Conservation (phyloP, 2,113 vertebrate species). For the Gymnobelideus leadbeateri region DNA sequence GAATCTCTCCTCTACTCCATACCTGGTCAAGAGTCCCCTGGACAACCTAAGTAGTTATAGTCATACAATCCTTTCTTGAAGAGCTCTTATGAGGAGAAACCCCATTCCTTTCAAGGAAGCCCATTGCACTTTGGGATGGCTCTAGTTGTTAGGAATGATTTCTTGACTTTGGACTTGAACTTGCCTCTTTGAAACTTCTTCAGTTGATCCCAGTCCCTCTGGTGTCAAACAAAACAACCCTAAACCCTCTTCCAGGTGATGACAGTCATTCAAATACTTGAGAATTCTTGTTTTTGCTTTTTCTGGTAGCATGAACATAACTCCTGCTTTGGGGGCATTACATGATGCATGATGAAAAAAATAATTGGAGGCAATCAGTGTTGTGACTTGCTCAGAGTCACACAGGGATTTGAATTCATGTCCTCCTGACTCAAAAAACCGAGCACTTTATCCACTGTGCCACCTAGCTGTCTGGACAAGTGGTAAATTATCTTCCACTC, state of each 20-base stretch:
- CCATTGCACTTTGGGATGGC: neutral
- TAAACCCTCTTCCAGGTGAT: neutral
- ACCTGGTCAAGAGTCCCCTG: neutral
- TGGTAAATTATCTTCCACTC: neutral
- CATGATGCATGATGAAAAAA: neutral
- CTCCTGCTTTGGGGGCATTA: neutral
- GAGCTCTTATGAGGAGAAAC: neutral
- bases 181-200: neutral
- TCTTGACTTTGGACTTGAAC: neutral
- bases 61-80: neutral
- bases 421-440: no score
- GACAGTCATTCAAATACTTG: neutral
- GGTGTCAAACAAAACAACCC: neutral
- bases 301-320: neutral
- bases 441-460: no score
- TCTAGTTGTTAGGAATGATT: neutral
- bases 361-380: no score
- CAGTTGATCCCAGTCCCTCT: neutral
- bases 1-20: neutral
- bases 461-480: no score
- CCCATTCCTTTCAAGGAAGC: neutral
- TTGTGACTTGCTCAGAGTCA: no score
- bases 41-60: neutral
- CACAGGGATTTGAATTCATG: no score
- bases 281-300: neutral